Percentiles rank a stretch among this genome's conserved stretches.
Conservation (phyloP, 2,888 invertebrate genomes). For the Thysanoteuthis rhombus region DNA sequence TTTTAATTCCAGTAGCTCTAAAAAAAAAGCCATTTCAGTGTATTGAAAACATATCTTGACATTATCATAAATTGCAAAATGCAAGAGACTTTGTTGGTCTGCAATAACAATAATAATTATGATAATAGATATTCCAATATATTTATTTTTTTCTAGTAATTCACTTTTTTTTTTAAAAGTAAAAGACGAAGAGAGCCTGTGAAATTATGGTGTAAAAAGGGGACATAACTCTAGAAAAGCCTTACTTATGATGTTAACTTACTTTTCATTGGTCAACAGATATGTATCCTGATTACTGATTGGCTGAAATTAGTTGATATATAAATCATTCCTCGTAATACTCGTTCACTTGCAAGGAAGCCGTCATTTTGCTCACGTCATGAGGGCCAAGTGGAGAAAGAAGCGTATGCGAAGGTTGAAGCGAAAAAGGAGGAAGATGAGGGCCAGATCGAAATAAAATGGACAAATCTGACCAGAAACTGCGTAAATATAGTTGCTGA, state of each 20-base stretch:
- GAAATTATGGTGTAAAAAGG: not conserved
- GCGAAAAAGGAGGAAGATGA: slow-evolving; percentile 28
- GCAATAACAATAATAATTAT: no score
- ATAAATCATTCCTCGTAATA: not conserved
- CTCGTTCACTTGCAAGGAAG: no score
- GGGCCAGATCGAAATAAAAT: slow-evolving; percentile 23
- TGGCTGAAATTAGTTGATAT: not conserved
- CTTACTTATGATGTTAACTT: not conserved
- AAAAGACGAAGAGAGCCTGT: no score
- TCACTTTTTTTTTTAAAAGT: no score
- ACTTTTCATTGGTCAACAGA: not conserved
- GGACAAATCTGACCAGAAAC: not conserved
- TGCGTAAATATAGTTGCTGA: not conserved
- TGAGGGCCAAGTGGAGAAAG: slow-evolving; percentile 19
- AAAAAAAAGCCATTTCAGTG: no score
- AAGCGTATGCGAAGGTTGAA: slow-evolving; percentile 26
- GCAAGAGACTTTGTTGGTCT: no score
- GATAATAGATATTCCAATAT: no score
- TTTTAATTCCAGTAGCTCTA: no score
- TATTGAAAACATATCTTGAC: no score
- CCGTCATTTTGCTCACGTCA: not conserved
- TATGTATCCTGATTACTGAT: not conserved
- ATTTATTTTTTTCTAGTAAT: no score
- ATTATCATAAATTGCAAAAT: no score
- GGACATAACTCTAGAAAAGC: not conserved